A percentile compares a stretch with the other conserved stretches of the same genome.
These are phyloP conservation scores for Nematostella vectensis DNA, from an alignment of 92 coral and sea anemone genomes.

Conservation along the genomic window DNA sequence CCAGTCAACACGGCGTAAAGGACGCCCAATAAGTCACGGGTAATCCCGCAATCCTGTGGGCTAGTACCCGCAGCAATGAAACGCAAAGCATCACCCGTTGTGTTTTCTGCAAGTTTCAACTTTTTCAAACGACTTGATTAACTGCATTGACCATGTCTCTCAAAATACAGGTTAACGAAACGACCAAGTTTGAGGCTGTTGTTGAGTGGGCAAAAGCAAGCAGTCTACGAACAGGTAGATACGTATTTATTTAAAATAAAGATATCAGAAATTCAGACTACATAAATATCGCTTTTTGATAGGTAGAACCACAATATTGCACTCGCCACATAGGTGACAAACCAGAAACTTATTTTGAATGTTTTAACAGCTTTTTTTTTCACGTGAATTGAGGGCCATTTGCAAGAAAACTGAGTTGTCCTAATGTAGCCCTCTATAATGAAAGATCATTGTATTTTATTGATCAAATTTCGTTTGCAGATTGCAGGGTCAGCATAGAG, in stretches of 20 bases:
- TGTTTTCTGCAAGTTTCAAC: too few species aligned
- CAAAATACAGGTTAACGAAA: slow-evolving; percentile 11
- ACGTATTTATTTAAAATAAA: neutral
- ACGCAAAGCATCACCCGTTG: too few species aligned
- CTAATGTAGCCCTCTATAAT: neutral
- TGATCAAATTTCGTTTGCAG: neutral
- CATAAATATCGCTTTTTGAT: neutral
- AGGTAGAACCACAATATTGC: neutral
- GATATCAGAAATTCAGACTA: neutral
- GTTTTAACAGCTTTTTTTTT: too few species aligned
- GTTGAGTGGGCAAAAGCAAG: slow-evolving; percentile 22
- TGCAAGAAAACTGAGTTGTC: too few species aligned
- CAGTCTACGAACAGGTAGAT: slow-evolving; percentile 19
- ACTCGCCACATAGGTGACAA: too few species aligned
- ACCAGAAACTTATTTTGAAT: too few species aligned
- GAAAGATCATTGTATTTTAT: neutral
- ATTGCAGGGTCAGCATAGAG: slow-evolving; percentile 13
- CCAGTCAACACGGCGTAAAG: too few species aligned
- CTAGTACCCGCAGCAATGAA: too few species aligned
- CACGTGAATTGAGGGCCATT: too few species aligned
- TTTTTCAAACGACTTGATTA: neutral
- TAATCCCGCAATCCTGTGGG: too few species aligned
- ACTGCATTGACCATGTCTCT: neutral
- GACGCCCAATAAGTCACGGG: too few species aligned
- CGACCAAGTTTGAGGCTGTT: slow-evolving; percentile 24